These are phyloP conservation scores for Gila orcuttii DNA, from an alignment of 2,113 vertebrate species.

Conservation along the genomic window DNA sequence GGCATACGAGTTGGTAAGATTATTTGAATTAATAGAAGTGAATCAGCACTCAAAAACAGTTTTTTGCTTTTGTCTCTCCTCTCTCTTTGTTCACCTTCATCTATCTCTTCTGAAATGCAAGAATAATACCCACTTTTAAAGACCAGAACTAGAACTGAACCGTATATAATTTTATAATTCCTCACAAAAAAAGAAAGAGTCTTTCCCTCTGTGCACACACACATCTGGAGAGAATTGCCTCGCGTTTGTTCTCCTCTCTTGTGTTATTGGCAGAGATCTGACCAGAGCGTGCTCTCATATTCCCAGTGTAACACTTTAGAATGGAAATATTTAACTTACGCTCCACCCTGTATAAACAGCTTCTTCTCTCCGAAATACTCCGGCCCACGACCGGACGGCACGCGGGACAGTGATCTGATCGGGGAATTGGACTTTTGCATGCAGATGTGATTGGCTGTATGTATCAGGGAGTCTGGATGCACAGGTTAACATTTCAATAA, in stretches of 20 bases:
- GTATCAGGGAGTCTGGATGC: background rate
- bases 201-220: background rate
- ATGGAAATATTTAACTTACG: slow-evolving; percentile 39
- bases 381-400: slow-evolving; percentile 11
- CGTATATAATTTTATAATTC: slow-evolving; percentile 31
- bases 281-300: slow-evolving; percentile 37
- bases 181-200: slow-evolving; percentile 15
- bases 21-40: background rate
- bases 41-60: background rate
- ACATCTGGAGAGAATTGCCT: slow-evolving; percentile 29
- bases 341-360: slow-evolving; percentile 33
- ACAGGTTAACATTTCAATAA: background rate
- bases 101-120: background rate
- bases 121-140: slow-evolving; percentile 8
- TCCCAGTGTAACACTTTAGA: slow-evolving; percentile 45
- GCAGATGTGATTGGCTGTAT: background rate
- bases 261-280: slow-evolving; percentile 29
- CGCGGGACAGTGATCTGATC: background rate
- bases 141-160: slow-evolving; percentile 23
- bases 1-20: background rate
- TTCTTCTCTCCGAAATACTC: background rate
- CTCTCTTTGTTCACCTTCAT: slow-evolving; percentile 26
- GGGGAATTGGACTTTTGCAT: background rate
- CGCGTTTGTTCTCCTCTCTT: slow-evolving; percentile 20
- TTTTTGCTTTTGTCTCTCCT: background rate